These are phyloP conservation scores for Oxycera nigricornis DNA, from an alignment of 2,888 invertebrate species.

Conservation along the genomic window DNA sequence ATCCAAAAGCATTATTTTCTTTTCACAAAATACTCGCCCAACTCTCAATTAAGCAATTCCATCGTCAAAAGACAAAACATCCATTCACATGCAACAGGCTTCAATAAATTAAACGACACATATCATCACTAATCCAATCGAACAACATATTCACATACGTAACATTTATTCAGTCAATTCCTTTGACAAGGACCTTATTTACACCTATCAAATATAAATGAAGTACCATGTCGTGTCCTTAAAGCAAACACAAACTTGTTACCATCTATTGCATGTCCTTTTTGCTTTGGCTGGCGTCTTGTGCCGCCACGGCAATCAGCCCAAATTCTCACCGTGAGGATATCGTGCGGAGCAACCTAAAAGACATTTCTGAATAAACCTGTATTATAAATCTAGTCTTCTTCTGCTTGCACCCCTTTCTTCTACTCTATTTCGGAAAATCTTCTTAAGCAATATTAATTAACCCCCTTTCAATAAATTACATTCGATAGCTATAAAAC, in stretches of 20 bases:
- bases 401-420: too few relatives aligned
- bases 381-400: too few relatives aligned
- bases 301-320: neutral
- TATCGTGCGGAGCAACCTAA: neutral
- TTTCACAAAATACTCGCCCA: too few relatives aligned
- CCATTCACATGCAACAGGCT: neutral
- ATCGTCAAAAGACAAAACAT: neutral
- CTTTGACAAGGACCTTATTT: constrained; percentile 21
- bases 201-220: constrained; percentile 40
- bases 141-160: neutral
- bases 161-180: constrained; percentile 19
- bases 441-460: constrained; percentile 36
- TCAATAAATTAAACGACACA: constrained; percentile 9
- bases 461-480: constrained; percentile 37
- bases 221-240: constrained; percentile 39
- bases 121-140: constrained; percentile 10
- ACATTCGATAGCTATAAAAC: constrained; percentile 38
- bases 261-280: too few relatives aligned
- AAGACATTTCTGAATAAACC: neutral
- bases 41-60: too few relatives aligned
- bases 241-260: constrained; percentile 28
- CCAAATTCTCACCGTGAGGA: constrained; percentile 3
- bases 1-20: too few relatives aligned
- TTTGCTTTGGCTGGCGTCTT: too few relatives aligned
- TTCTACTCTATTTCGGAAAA: neutral